Conservation (phyloP, 2,113 vertebrate species). For the Mirza zaza region DNA sequence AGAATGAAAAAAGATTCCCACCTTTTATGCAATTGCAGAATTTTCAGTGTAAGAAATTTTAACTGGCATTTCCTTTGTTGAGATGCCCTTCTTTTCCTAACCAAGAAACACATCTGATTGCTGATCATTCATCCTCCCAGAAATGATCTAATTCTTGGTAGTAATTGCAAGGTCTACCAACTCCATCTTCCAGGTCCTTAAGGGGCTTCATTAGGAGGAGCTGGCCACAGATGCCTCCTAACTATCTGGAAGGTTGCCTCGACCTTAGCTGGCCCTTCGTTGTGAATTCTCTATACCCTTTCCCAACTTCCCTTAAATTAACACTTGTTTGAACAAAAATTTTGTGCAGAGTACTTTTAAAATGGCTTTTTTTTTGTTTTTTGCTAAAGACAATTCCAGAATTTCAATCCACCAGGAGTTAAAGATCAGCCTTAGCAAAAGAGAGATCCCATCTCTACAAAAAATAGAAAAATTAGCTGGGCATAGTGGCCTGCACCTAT, state of each 20-base stretch:
- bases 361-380: constrained; percentile 21
- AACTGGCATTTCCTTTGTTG: constrained; percentile 8
- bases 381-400: background rate
- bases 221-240: background rate
- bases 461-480: too few relatives aligned
- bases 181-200: background rate
- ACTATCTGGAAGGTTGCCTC: background rate
- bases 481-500: too few relatives aligned
- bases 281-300: background rate
- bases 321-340: constrained; percentile 4
- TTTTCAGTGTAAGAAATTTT: background rate
- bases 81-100: background rate
- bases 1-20: background rate
- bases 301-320: background rate
- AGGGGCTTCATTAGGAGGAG: background rate
- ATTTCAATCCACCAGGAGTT: background rate
- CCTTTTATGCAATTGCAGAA: background rate
- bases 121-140: background rate
- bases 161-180: background rate
- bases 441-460: too few relatives aligned
- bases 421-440: too few relatives aligned
- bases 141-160: background rate
- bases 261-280: background rate
- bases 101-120: background rate
- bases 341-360: background rate